Conservation (phyloP, 1,140 invertebrate species). For the Panulirus ornatus region DNA sequence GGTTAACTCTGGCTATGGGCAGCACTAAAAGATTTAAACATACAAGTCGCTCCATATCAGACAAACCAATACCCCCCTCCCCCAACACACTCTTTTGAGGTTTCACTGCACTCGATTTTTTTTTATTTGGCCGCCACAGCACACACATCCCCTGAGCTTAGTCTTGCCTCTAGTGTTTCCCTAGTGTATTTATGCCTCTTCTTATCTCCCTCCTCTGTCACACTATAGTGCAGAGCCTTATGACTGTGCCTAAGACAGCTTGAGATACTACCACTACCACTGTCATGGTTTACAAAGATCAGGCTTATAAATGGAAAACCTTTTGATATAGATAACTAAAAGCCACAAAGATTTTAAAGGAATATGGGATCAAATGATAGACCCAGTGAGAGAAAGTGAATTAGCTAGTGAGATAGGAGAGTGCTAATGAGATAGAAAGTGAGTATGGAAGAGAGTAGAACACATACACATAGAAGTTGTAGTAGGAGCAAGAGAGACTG, state of each 20-base stretch:
- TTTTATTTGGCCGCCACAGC: conserved; percentile 39
- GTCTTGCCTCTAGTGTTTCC: conserved; percentile 50
- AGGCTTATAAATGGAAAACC: conserved; percentile 12
- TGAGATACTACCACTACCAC: conserved; percentile 5
- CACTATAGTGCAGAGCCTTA: conserved; percentile 44
- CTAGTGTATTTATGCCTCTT: conserved; percentile 46
- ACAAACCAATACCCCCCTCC: conserved; percentile 51
- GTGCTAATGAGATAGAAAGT: not conserved
- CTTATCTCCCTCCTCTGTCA: conserved; percentile 18
- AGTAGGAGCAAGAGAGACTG: not conserved
- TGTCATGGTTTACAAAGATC: not conserved
- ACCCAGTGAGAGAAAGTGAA: not conserved
- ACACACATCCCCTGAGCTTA: conserved; percentile 53
- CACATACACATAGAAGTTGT: no score
- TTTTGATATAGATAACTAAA: not conserved
- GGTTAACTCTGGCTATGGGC: conserved; percentile 66
- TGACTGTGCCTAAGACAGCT: conserved; percentile 55
- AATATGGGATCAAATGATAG: not conserved
- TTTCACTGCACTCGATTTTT: conserved; percentile 45
- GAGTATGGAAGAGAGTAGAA: not conserved
- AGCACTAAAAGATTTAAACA: conserved; percentile 62
- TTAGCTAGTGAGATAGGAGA: not conserved
- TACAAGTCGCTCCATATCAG: conserved; percentile 61
- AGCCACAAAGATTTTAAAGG: not conserved
- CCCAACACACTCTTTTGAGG: conserved; percentile 27